Conservation (phyloP, 2,888 invertebrate genomes). For the Rhagophthalmus giganteus region DNA sequence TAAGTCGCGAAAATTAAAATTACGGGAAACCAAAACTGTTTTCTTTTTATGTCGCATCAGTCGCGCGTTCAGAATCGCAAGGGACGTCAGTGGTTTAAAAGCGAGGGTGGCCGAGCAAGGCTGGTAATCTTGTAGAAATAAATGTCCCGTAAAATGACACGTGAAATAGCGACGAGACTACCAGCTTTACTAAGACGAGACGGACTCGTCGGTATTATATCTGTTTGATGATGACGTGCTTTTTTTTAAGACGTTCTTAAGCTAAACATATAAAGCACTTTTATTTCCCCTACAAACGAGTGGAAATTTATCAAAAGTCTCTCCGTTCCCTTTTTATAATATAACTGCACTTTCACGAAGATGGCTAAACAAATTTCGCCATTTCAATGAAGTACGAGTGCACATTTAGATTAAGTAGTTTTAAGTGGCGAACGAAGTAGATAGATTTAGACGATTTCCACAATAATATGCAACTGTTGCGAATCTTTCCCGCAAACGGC, state of each 20-base stretch:
- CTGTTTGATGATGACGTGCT: constrained; percentile 3
- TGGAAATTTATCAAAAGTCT: no score
- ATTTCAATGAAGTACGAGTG: no score
- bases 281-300: no score
- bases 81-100: constrained; percentile 22
- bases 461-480: no score
- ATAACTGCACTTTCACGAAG: no score
- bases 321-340: no score
- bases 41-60: constrained; percentile 19
- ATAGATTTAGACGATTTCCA: no score
- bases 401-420: no score
- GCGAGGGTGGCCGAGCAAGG: constrained; percentile 20
- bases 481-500: no score
- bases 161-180: constrained; percentile 27
- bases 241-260: constrained; percentile 1
- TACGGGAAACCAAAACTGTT: constrained; percentile 17
- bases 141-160: constrained; percentile 33
- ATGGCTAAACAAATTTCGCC: no score
- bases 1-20: constrained; percentile 12
- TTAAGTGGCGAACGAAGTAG: no score
- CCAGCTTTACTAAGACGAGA: constrained; percentile 10
- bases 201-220: constrained; percentile 3
- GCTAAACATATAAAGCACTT: neutral
- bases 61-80: constrained; percentile 12
- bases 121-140: constrained; percentile 30